Base-by-base conservation (phyloP, 1,140 invertebrate genomes). In the Drosophila takahashii region DNA sequence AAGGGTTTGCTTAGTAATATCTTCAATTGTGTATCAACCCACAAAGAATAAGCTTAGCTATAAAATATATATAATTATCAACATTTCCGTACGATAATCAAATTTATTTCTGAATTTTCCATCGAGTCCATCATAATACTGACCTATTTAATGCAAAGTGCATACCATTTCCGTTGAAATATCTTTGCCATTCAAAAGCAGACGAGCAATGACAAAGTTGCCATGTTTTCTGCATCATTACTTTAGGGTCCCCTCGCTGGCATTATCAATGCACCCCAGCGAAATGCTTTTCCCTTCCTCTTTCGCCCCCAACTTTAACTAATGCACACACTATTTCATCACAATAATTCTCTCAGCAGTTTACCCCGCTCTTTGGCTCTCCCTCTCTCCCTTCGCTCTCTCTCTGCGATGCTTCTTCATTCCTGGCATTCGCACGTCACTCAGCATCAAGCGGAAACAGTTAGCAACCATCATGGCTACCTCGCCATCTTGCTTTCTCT, bases 361-460 rank as follows among this genome's bases (percentile, higher is more conserved):
- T 58, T 37, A 22, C 51, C 39, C 50, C 32, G 18, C 47, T 26
- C 10, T 22, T 13, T 51, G 8, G 10, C 16, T 26, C 15, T 39
- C 41, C 29, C 16, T n/a, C 29, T 15, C 16, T 16, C 26, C 18
- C 15, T 22, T 29, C 39, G 15, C 48, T 66, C 44, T 44, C 41
- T 45, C 41, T n/a, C 39, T 39, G 37, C 37, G 26, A 48, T 86
- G 65, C 69, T 79, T 87, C 69, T 79, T 86, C 79, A 86, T 79
- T 86, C 61, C 61, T 72, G 83, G 83, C 84, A 83, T 89, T 87
- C 59, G 76, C 84, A 89, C 78, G 81, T 81, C 83, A 86, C 62
- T 81, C 83, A 78, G 53, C 76, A 69, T 62, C 75, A 79, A 87
- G 70, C 83, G 83, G 83, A 86, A 87, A 83, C 83, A 78, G 81